Base-by-base conservation (phyloP, 1,140 invertebrate genomes). In the Aleiodes sp. region DNA sequence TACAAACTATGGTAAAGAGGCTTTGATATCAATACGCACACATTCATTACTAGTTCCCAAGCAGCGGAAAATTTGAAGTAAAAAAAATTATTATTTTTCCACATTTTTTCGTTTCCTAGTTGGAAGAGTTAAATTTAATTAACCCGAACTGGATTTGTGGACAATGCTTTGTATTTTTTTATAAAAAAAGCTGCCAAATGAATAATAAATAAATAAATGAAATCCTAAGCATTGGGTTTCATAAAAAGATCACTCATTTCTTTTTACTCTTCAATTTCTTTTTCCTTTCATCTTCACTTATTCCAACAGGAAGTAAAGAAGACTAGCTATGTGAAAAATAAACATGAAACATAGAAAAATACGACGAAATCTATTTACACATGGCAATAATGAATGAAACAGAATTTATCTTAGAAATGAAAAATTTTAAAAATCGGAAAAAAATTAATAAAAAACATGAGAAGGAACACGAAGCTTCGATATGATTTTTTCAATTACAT, bases 81-180 rank as follows among this genome's bases (percentile, higher is more conserved):
- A 33, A 43, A 52, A 73, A 71, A 74, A 14, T 62, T 75, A 78
- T 21, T 65, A 29, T 8, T 67, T 77, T 76, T 75, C 74, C n/a
- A n/a, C n/a, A n/a, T n/a, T 66, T 70, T 66, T 71, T 52, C 70
- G 41, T 52, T 65, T 79, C 80, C 83, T 76, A 83, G 79, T 81
- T 77, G 68, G 65, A 65, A 75, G 73, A 73, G 81, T 85, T 85
- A 84, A 84, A 80, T 75, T 68, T 56, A 82, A 80, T 85, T 81
- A 84, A 84, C 77, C 78, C 75, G 78, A 82, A 81, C 83, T 85
- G 82, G 78, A 76, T 72, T 67, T 37, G 7, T 31, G 66, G 61
- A 16, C 21, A 52, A 52, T 4, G 46, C 46, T 16, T 52, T n/a
- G n/a, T n/a, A n/a, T n/a, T n/a, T n/a, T 52, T 21, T 24, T 6